Percentiles rank a stretch among this genome's conserved stretches.
Evolutionary conservation across 2,113 vertebrate genomes (phyloP).

Genomic region (Prionailurus bengalensis): DNA sequence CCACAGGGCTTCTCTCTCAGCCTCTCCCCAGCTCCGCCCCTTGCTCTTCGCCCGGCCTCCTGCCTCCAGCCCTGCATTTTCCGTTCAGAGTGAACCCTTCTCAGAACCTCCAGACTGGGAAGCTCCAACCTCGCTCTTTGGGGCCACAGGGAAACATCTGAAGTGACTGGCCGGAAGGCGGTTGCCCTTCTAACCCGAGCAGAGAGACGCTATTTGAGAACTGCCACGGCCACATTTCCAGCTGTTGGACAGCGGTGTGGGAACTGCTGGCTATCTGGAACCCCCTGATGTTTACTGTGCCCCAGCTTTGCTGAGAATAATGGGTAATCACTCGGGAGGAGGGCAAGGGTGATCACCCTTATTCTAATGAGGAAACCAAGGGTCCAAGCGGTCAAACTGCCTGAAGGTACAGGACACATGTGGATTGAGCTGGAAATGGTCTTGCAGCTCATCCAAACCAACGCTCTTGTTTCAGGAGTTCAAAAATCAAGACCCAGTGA

Average conservation of each 20-base stretch:
- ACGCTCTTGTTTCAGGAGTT: not conserved
- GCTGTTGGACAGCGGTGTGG: not conserved
- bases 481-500: not conserved
- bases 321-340: not conserved
- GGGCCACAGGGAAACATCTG: not conserved
- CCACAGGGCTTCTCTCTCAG: not conserved
- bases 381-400: not conserved
- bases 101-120: not conserved
- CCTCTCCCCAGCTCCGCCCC: not conserved
- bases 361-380: not conserved
- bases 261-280: not conserved
- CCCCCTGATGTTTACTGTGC: too few relatives aligned
- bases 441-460: not conserved
- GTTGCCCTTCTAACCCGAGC: not conserved
- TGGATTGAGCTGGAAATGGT: not conserved
- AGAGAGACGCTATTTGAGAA: not conserved
- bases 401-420: not conserved
- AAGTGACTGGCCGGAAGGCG: not conserved
- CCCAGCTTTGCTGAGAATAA: not conserved
- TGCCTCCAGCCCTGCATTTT: not conserved
- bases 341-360: not conserved
- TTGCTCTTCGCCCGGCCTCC: not conserved
- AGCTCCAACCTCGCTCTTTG: not conserved
- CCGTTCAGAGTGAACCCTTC: not conserved
- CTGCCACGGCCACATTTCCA: not conserved